Evolutionary conservation across 2,888 invertebrate species (phyloP).

Genomic region (Eupithecia tripunctaria): DNA sequence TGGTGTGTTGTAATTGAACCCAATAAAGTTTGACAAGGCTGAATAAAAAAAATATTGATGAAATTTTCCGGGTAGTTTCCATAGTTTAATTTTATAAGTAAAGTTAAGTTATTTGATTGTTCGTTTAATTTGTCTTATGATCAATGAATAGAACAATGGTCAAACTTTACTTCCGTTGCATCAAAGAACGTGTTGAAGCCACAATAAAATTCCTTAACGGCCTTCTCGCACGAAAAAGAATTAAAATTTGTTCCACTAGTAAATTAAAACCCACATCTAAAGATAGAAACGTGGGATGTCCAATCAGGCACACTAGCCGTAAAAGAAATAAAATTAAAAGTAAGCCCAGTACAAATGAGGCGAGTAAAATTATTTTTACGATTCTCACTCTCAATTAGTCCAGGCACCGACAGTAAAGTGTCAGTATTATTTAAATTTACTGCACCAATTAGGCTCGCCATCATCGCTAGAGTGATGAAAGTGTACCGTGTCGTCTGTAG

Average conservation of each 20-base stretch:
- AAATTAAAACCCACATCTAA: conserved; percentile 68
- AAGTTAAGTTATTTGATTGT: conserved; percentile 26
- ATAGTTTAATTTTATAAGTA: neutral
- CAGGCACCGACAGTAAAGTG: conserved; percentile 77
- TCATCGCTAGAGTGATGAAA: conserved; percentile 78
- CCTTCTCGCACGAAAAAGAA: conserved; percentile 55
- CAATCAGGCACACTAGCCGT: conserved; percentile 71
- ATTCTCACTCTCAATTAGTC: conserved; percentile 82
- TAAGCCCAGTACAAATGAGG: conserved; percentile 79
- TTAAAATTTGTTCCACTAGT: conserved; percentile 61
- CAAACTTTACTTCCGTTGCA: conserved; percentile 50
- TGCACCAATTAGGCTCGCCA: conserved; percentile 82
- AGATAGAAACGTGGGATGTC: conserved; percentile 60
- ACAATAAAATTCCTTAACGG: conserved; percentile 50
- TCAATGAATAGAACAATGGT: conserved; percentile 45
- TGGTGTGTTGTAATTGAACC: neutral
- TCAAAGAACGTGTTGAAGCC: conserved; percentile 48
- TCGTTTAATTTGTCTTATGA: conserved; percentile 41
- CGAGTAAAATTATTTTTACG: conserved; percentile 83
- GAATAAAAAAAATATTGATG: neutral
- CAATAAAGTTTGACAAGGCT: neutral
- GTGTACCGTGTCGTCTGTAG: conserved; percentile 74
- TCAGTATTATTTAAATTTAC: conserved; percentile 84
- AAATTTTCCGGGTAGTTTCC: neutral
- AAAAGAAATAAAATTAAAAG: conserved; percentile 79